Conservation (phyloP, 2,888 invertebrate genomes). For the Yponomeuta evonymella region DNA sequence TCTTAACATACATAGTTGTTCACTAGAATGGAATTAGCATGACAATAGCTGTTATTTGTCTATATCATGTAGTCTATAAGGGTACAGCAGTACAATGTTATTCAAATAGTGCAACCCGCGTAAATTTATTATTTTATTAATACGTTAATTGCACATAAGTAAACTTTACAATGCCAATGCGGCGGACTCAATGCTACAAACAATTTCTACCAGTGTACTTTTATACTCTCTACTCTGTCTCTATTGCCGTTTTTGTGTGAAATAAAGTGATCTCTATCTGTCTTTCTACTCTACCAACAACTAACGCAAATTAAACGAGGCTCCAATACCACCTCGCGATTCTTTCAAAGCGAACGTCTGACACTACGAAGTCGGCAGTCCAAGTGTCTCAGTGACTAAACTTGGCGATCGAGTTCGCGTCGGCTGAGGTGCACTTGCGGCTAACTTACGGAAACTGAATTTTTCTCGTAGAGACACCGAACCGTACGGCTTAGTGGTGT, state of each 20-base stretch:
- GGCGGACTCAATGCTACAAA: no score
- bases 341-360: background rate
- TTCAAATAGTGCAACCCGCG: no score
- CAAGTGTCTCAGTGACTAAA: background rate
- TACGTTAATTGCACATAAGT: no score
- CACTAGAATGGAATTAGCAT: no score
- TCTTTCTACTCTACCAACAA: background rate
- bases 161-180: no score
- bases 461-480: background rate
- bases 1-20: no score
- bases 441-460: background rate
- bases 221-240: no score
- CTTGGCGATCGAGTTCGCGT: background rate
- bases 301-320: background rate
- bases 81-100: background rate
- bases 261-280: no score
- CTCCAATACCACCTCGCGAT: background rate
- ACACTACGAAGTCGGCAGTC: background rate
- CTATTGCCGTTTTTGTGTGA: no score
- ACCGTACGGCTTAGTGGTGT: background rate
- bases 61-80: background rate
- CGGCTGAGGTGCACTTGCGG: background rate
- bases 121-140: no score
- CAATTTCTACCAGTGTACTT: no score
- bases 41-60: no score